Conservation (phyloP, 53 echinoderm and acorn worm species). For the Echinarachnius parma region DNA sequence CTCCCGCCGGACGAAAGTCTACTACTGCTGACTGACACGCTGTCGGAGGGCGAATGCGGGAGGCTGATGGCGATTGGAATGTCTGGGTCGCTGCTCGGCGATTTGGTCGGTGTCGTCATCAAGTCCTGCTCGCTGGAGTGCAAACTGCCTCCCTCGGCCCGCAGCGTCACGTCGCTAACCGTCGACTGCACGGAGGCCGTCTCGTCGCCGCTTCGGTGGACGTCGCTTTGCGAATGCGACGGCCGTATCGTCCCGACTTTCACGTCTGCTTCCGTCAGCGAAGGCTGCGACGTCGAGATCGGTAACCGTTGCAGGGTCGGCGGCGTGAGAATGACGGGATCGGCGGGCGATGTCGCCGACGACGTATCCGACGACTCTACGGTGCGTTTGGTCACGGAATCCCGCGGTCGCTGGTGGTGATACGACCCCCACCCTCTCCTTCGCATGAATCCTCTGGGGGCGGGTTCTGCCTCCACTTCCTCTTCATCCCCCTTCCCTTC, state of each 20-base stretch:
- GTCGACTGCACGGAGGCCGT: slow-evolving; percentile 14
- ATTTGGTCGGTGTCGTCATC: slow-evolving; percentile 18
- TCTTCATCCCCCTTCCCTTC: slow-evolving; percentile 55
- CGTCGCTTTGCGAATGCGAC: slow-evolving; percentile 30
- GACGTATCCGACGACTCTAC: slow-evolving; percentile 74
- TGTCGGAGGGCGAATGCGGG: slow-evolving; percentile 27
- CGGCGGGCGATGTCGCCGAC: slow-evolving; percentile 85
- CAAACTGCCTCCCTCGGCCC: slow-evolving; percentile 33
- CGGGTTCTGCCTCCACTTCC: slow-evolving; percentile 61
- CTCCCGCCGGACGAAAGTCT: slow-evolving; percentile 26
- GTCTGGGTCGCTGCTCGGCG: slow-evolving; percentile 41
- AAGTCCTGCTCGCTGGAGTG: slow-evolving; percentile 30
- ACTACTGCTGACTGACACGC: slow-evolving; percentile 22
- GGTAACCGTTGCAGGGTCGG: slow-evolving; percentile 3
- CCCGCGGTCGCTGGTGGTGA: slow-evolving; percentile 56
- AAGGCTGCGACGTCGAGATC: slow-evolving; percentile 47
- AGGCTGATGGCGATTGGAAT: slow-evolving; percentile 21
- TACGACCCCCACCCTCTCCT: slow-evolving; percentile 74
- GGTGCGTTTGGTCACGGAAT: slow-evolving; percentile 38
- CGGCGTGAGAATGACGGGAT: slow-evolving; percentile 23
- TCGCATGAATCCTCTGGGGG: slow-evolving; percentile 69
- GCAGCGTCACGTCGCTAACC: slow-evolving; percentile 34
- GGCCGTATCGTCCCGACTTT: background rate
- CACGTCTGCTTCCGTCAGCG: slow-evolving; percentile 31
- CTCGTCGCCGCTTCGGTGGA: slow-evolving; percentile 26